Percentiles rank a stretch among this genome's conserved stretches.
Evolutionary conservation across 2,113 vertebrate species (phyloP).

Genomic region (Cygnus atratus): DNA sequence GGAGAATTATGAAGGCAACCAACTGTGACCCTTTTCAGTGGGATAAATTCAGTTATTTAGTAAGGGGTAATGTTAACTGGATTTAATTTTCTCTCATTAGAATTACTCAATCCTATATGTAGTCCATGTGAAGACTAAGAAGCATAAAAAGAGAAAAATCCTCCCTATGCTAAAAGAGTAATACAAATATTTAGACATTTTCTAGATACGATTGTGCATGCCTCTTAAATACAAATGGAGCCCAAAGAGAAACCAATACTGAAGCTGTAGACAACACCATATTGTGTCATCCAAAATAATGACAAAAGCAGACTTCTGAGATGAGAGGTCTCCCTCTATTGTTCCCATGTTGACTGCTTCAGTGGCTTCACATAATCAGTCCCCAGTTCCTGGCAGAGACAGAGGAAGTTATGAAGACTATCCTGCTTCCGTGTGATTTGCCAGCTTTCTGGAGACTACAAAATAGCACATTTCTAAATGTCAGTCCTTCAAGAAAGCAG

Average conservation of each 20-base stretch:
- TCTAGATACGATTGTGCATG: neutral
- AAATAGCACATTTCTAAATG: neutral
- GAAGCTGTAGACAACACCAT: neutral
- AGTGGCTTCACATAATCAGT: neutral
- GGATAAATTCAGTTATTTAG: neutral
- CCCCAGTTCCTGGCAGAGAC: neutral
- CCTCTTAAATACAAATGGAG: neutral
- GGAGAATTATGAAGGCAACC: neutral
- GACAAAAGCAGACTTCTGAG: neutral
- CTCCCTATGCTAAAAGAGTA: neutral
- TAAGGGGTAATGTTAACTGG: neutral
- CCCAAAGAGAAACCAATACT: neutral
- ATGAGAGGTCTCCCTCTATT: neutral
- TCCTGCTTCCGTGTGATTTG: neutral
- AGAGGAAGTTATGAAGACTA: neutral
- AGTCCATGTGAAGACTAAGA: neutral
- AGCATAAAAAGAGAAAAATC: neutral
- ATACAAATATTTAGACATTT: neutral
- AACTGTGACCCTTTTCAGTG: neutral
- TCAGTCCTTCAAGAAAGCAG: neutral
- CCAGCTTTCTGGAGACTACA: neutral
- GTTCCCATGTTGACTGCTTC: neutral
- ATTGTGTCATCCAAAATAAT: neutral
- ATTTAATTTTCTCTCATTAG: neutral
- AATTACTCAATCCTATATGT: neutral